phyloP scores from a whole-genome alignment of 1,140 invertebrate genomes.

The Hermetia illucens region DNA sequence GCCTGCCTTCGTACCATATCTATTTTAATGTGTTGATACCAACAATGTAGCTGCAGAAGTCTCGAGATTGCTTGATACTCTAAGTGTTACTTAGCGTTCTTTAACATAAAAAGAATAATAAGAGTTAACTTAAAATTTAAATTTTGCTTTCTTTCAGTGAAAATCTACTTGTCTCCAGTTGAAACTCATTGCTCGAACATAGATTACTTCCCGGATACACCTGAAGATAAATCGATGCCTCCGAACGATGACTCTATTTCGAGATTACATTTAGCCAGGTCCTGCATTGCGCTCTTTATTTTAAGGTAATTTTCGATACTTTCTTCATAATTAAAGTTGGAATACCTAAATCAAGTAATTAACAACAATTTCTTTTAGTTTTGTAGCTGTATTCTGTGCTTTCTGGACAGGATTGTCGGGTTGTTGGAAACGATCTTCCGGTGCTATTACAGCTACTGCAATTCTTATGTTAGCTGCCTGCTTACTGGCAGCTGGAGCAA shows the following conservation, averaged over 20 bases:
- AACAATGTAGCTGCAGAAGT: too few relatives aligned
- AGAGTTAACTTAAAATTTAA: constrained; percentile 8
- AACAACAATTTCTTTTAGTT: constrained; percentile 31
- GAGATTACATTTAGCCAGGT: constrained; percentile 75
- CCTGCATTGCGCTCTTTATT: constrained; percentile 83
- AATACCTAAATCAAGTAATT: too few relatives aligned
- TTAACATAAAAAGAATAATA: too few relatives aligned
- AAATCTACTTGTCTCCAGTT: constrained; percentile 79
- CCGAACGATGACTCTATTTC: constrained; percentile 24
- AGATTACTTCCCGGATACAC: constrained; percentile 58
- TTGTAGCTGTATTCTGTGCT: constrained; percentile 77
- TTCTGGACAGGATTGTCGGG: constrained; percentile 82
- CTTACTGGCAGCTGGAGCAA: constrained; percentile 73
- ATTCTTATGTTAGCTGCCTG: constrained; percentile 79
- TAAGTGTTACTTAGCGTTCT: too few relatives aligned
- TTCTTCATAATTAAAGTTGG: too few relatives aligned
- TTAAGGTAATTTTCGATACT: too few relatives aligned
- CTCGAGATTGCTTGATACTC: too few relatives aligned
- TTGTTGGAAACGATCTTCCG: constrained; percentile 83
- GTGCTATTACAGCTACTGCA: constrained; percentile 84
- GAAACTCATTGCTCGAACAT: constrained; percentile 91
- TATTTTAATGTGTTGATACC: too few relatives aligned
- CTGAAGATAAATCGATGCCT: constrained; percentile 21
- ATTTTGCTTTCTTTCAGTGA: constrained; percentile 49
- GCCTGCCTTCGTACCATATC: too few relatives aligned